Base-by-base conservation (phyloP, 2,888 invertebrate genomes). In the Euplexia lucipara region DNA sequence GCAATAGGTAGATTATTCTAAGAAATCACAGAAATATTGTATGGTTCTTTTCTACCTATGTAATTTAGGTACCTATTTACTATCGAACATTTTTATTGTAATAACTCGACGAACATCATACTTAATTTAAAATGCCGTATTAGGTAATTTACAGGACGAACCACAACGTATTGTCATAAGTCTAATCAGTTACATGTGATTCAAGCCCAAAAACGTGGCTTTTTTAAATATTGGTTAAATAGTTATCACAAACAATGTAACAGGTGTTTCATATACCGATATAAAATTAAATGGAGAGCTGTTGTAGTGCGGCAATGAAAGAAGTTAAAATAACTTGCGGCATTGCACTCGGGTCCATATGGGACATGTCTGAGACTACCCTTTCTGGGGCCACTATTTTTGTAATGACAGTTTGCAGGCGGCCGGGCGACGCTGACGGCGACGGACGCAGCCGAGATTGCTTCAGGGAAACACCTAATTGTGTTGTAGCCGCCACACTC, bases 351-450 rank as follows among this genome's bases (percentile, higher is more conserved):
- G 82, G 81, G 88, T 89, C 94, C 94, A 94, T 93, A 94, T 94
- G 94, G 91, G 86, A 86, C 88, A 70, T 89, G 91, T 94, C 94
- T 88, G 87, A 81, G 87, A 86, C 92, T 92, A 94, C 94, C 94
- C 94, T 95, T 95, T 94, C 93, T 90, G 92, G 86, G 90, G 87
- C 91, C 92, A 93, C 93, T 94, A 94, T 94, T 95, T 95, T 92
- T 89, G 92, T 94, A 94, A 91, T 94, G 95, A 95, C 94, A 92
- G 92, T 92, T 88, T 79, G 91, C 95, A 95, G 93, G 94, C 94
- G 94, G 93, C 83, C 80, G 79, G 67, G 59, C 58, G 80, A 20
- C 34, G 56, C 10, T 42, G 42, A 18, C 58, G 91, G 59, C 63
- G 74, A 14, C 60, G 65, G 74, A 56, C 71, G 66, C n/a, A n/a